Evolutionary conservation across 2,113 vertebrate genomes (phyloP).

Genomic region (Ancistrus triradiatus): DNA sequence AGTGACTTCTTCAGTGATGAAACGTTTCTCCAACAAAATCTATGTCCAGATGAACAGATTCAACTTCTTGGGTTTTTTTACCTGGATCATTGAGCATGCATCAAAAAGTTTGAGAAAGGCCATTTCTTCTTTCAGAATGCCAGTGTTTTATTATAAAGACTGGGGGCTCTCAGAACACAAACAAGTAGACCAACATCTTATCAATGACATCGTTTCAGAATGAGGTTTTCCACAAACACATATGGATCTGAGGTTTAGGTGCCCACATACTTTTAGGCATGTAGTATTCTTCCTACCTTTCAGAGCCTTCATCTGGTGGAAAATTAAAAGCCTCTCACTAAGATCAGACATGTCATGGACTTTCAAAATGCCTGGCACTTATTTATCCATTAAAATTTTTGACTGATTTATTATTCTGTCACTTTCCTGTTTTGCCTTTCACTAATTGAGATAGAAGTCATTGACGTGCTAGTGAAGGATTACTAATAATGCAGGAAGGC

Average conservation of each 20-base stretch:
- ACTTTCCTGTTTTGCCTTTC: constrained; percentile 5
- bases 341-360: constrained; percentile 35
- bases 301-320: constrained; percentile 24
- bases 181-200: not conserved
- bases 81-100: too few relatives aligned
- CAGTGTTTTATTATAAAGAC: too few relatives aligned
- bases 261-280: not conserved
- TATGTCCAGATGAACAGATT: too few relatives aligned
- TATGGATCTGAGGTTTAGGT: not conserved
- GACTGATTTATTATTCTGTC: constrained; percentile 38
- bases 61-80: too few relatives aligned
- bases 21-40: too few relatives aligned
- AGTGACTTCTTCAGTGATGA: too few relatives aligned
- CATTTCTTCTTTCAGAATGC: too few relatives aligned
- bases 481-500: constrained; percentile 49
- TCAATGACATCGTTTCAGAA: not conserved
- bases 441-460: constrained; percentile 53
- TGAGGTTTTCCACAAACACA: too few relatives aligned
- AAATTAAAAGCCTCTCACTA: constrained; percentile 19
- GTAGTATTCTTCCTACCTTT: constrained; percentile 12
- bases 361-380: constrained; percentile 34
- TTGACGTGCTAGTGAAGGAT: constrained; percentile 57
- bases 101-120: too few relatives aligned
- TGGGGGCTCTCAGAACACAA: too few relatives aligned
- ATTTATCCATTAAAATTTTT: constrained; percentile 42